A percentile compares a stretch with the other conserved stretches of the same genome.
phyloP scores from a whole-genome alignment of 2,888 invertebrate genomes.

The Drosophila hamatofila region DNA sequence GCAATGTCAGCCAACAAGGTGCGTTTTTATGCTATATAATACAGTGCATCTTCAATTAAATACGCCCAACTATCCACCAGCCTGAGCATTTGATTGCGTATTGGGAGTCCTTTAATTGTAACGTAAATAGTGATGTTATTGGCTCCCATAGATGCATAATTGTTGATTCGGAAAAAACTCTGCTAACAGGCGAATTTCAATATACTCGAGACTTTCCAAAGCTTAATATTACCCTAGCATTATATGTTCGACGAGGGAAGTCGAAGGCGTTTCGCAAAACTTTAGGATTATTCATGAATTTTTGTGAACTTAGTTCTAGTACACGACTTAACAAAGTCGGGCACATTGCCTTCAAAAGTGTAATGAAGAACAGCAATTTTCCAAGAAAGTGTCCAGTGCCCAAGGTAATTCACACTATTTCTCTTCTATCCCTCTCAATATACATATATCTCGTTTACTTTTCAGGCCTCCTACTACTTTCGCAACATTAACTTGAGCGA shows the following conservation, averaged over 20 bases:
- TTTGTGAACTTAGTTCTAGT: constrained; percentile 34
- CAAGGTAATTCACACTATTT: constrained; percentile 26
- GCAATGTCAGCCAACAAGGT: not conserved
- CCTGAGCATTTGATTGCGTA: constrained; percentile 7
- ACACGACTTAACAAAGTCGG: constrained; percentile 31
- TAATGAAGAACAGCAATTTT: constrained; percentile 26
- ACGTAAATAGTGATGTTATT: constrained; percentile 22
- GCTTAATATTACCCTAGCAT: constrained; percentile 19
- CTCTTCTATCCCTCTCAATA: too few species aligned
- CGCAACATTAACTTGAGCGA: not conserved
- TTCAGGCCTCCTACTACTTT: constrained; percentile 48
- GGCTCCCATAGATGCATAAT: constrained; percentile 33
- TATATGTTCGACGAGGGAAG: not conserved
- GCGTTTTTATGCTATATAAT: not conserved
- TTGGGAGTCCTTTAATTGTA: constrained; percentile 48
- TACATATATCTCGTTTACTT: too few species aligned
- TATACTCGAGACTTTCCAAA: constrained; percentile 17
- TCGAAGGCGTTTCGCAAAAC: constrained; percentile 24
- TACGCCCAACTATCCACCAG: not conserved
- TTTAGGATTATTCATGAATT: constrained; percentile 35
- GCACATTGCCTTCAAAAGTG: constrained; percentile 28
- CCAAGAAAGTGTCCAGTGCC: constrained; percentile 40
- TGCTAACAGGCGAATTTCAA: constrained; percentile 28
- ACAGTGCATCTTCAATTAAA: not conserved
- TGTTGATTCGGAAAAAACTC: constrained; percentile 16